A percentile compares a stretch with the other conserved stretches of the same genome.
These are phyloP conservation scores for Plestiodon gilberti DNA, from an alignment of 2,113 vertebrate species.

Conservation along the genomic window DNA sequence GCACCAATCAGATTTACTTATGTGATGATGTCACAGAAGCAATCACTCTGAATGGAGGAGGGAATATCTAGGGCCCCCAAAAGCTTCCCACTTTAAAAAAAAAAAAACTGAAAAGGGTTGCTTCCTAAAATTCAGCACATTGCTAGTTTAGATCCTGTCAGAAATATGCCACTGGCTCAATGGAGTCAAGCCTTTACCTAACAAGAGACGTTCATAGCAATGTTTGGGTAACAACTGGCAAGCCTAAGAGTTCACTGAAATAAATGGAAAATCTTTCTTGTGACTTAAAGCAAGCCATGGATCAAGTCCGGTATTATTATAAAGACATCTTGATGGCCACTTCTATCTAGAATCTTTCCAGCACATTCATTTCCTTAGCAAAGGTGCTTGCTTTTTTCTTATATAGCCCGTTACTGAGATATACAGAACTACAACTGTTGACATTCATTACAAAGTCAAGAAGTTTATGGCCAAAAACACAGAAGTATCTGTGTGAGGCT, in stretches of 20 bases:
- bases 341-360: neutral
- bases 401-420: neutral
- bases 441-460: neutral
- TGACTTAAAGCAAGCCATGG: slow-evolving; percentile 10
- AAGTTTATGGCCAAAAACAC: neutral
- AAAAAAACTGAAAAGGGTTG: neutral
- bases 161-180: neutral
- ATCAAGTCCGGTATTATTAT: neutral
- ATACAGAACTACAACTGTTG: neutral
- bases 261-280: slow-evolving; percentile 15
- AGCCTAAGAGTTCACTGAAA: slow-evolving; percentile 19
- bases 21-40: neutral
- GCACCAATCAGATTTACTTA: neutral
- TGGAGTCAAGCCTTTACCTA: neutral
- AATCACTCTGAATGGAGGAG: neutral
- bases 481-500: neutral
- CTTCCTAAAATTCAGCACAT: neutral
- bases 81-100: too few relatives aligned
- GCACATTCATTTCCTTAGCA: neutral
- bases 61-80: neutral
- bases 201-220: neutral
- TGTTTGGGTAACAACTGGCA: neutral
- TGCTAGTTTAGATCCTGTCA: neutral
- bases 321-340: neutral
- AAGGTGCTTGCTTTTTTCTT: neutral